Evolutionary conservation across 2,888 invertebrate species (phyloP).

Genomic region (Archaeoteleia sp.): DNA sequence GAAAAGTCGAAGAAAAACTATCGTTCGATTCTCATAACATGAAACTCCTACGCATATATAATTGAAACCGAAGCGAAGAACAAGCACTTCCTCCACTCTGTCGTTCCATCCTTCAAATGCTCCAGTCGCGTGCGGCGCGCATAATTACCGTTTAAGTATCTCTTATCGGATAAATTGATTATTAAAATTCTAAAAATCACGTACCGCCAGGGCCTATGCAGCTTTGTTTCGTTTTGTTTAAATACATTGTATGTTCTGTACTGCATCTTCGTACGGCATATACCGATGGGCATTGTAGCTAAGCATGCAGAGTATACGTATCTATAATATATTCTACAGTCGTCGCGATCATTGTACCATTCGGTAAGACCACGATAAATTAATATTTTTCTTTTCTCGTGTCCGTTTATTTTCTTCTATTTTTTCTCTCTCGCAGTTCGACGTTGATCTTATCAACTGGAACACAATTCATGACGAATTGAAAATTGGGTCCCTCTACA

Average conservation of each 20-base stretch:
- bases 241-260: too few relatives aligned
- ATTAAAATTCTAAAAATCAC: constrained; percentile 29
- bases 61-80: too few relatives aligned
- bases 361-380: constrained; percentile 58
- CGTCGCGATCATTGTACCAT: constrained; percentile 57
- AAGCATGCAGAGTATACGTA: constrained; percentile 67
- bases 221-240: constrained; percentile 3
- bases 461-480: constrained; percentile 51
- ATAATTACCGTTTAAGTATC: constrained; percentile 14
- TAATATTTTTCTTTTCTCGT: constrained; percentile 31
- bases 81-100: constrained; percentile 20
- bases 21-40: too few relatives aligned
- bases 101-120: constrained; percentile 40
- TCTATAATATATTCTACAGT: constrained; percentile 33
- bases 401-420: constrained; percentile 31
- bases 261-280: constrained; percentile 42
- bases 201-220: constrained; percentile 18
- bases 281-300: constrained; percentile 61
- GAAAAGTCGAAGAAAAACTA: too few relatives aligned
- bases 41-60: too few relatives aligned
- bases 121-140: constrained; percentile 56
- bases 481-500: constrained; percentile 59
- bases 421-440: constrained; percentile 4
- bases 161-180: constrained; percentile 18
- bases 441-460: constrained; percentile 46